Conservation (phyloP, 2,888 invertebrate genomes). For the Hermaeophaga mercurialis region DNA sequence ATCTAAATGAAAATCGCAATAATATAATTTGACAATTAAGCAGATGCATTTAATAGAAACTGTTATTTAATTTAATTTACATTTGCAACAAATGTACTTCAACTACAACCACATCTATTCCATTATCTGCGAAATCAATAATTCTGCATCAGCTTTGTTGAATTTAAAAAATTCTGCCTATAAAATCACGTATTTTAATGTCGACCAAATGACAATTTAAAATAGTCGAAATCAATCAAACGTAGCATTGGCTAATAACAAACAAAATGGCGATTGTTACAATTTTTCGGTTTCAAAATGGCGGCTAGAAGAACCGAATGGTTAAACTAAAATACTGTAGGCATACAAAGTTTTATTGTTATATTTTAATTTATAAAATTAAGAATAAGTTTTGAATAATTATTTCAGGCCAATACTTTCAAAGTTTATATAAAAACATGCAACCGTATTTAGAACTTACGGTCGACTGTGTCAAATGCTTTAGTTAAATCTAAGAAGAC, state of each 20-base stretch:
- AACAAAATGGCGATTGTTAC: constrained; percentile 41
- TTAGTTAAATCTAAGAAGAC: too few species aligned
- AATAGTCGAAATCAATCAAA: background rate
- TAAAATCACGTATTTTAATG: background rate
- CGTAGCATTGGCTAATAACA: constrained; percentile 19
- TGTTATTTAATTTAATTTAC: constrained; percentile 12
- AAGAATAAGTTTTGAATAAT: too few species aligned
- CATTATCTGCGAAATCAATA: constrained; percentile 14
- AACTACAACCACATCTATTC: constrained; percentile 9
- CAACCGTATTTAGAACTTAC: too few species aligned
- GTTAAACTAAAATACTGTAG: too few species aligned
- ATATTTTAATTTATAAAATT: too few species aligned
- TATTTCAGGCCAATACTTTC: too few species aligned
- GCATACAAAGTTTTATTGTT: too few species aligned
- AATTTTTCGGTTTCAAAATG: constrained; percentile 52
- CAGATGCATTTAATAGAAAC: background rate
- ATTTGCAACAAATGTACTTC: constrained; percentile 9
- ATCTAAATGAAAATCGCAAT: background rate
- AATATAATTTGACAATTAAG: constrained; percentile 9
- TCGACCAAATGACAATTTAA: background rate
- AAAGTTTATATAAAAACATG: too few species aligned
- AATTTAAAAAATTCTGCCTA: background rate
- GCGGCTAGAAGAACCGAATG: too few species aligned
- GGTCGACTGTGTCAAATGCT: too few species aligned
- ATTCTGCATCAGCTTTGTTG: background rate